A percentile compares a stretch with the other conserved stretches of the same genome.
Evolutionary conservation across 2,797 vertebrate genomes (phyloP).

Genomic region (Rhinichthys osculus): DNA sequence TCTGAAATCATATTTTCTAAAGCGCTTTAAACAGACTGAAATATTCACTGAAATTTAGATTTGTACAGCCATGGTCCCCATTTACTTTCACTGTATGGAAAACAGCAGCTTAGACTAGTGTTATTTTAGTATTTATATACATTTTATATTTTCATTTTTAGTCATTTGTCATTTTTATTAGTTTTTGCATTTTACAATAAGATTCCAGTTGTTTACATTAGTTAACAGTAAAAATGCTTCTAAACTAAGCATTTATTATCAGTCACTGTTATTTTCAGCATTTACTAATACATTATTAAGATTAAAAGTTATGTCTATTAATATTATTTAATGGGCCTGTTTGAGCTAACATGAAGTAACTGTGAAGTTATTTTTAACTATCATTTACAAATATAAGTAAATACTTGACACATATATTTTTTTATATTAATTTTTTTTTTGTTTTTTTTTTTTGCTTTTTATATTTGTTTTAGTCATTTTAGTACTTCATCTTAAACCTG

Average conservation of each 20-base stretch:
- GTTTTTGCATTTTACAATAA: not conserved
- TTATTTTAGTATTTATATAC: not conserved
- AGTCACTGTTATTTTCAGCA: not conserved
- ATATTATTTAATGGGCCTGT: not conserved
- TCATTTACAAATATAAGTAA: not conserved
- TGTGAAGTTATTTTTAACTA: not conserved
- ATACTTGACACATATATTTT: not conserved
- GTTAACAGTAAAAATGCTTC: not conserved
- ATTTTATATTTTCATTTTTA: not conserved
- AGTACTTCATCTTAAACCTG: not conserved
- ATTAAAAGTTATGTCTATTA: not conserved
- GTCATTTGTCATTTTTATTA: not conserved
- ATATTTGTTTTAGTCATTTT: not conserved
- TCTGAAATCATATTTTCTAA: not conserved
- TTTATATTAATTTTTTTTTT: not conserved
- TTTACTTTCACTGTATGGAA: not conserved
- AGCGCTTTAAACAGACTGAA: not conserved
- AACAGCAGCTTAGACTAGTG: not conserved
- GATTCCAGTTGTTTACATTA: not conserved
- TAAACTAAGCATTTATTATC: not conserved
- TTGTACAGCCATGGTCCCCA: not conserved
- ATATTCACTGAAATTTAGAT: not conserved
- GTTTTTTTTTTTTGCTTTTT: not conserved
- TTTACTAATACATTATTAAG: not conserved
- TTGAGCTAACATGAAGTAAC: not conserved